These are phyloP conservation scores for Drosophila paramelanica DNA, from an alignment of 2,888 invertebrate genomes.

Conservation along the genomic window DNA sequence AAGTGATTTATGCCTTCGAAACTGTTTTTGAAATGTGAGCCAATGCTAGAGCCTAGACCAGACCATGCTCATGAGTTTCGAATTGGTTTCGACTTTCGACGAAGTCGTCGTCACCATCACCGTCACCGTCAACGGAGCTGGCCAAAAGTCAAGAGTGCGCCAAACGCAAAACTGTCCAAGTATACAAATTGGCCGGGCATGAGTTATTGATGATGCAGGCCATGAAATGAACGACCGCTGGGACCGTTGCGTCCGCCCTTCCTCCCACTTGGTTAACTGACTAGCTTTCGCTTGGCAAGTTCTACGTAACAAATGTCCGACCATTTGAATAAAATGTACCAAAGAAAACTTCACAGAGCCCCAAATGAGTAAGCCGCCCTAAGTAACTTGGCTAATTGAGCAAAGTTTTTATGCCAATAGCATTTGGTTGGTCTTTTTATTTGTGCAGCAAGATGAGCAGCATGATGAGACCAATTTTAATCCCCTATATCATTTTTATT, in stretches of 20 bases:
- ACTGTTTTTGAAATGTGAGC: conserved; percentile 78
- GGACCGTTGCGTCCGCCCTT: conserved; percentile 24
- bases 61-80: conserved; percentile 50
- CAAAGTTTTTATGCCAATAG: conserved; percentile 41
- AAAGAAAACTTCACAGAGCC: conserved; percentile 31
- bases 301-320: conserved; percentile 61
- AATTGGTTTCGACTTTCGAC: conserved; percentile 54
- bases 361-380: conserved; percentile 32
- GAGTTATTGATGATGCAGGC: conserved; percentile 78
- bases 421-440: conserved; percentile 18
- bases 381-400: conserved; percentile 54
- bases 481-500: background rate
- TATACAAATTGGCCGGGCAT: conserved; percentile 79
- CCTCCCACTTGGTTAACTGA: conserved; percentile 30
- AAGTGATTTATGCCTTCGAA: conserved; percentile 78
- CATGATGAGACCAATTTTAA: background rate
- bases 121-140: conserved; percentile 26
- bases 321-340: conserved; percentile 60
- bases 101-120: conserved; percentile 35
- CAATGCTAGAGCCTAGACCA: conserved; percentile 48
- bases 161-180: conserved; percentile 75
- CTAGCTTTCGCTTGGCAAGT: conserved; percentile 28
- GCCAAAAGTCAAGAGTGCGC: conserved; percentile 73
- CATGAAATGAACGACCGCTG: conserved; percentile 74
- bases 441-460: conserved; percentile 16